Evolutionary conservation across 2,113 vertebrate genomes (phyloP).

Genomic region (Cervus canadensis): DNA sequence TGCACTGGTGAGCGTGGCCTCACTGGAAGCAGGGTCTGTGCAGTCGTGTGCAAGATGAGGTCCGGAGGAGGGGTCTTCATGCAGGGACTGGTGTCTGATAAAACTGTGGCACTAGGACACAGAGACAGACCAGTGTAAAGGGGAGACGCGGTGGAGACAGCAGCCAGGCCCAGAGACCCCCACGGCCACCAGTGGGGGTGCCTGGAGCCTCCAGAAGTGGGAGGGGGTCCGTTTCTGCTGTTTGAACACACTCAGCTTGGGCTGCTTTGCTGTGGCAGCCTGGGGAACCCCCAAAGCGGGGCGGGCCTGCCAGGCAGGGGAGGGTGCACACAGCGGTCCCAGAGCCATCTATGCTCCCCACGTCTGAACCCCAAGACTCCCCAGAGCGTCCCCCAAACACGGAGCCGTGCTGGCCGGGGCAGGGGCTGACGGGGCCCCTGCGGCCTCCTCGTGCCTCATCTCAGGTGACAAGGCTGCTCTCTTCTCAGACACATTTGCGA

Average conservation of each 20-base stretch:
- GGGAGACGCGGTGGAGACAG: fast-evolving
- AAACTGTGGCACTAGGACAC: too few relatives aligned
- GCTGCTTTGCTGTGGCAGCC: fast-evolving
- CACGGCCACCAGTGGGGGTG: not conserved
- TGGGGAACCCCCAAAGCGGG: fast-evolving
- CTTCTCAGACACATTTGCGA: slow-evolving; percentile 76
- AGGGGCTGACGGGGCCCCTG: fast-evolving
- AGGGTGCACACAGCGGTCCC: fast-evolving
- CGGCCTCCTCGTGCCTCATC: fast-evolving
- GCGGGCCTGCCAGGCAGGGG: fast-evolving
- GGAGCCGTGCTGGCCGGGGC: fast-evolving
- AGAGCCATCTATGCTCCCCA: fast-evolving
- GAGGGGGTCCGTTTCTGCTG: too few relatives aligned
- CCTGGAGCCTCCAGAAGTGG: too few relatives aligned
- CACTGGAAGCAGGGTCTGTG: not conserved
- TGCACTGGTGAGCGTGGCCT: not conserved
- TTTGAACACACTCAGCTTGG: not conserved
- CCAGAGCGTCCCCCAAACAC: fast-evolving
- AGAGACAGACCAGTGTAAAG: fast-evolving
- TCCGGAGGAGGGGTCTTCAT: fast-evolving
- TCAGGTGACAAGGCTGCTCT: slow-evolving; percentile 47
- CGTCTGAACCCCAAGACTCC: fast-evolving
- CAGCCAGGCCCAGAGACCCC: too few relatives aligned
- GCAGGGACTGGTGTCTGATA: not conserved
- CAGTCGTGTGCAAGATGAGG: not conserved